These are phyloP conservation scores for Drosophila cardini DNA, from an alignment of 1,140 invertebrate species.

Conservation along the genomic window DNA sequence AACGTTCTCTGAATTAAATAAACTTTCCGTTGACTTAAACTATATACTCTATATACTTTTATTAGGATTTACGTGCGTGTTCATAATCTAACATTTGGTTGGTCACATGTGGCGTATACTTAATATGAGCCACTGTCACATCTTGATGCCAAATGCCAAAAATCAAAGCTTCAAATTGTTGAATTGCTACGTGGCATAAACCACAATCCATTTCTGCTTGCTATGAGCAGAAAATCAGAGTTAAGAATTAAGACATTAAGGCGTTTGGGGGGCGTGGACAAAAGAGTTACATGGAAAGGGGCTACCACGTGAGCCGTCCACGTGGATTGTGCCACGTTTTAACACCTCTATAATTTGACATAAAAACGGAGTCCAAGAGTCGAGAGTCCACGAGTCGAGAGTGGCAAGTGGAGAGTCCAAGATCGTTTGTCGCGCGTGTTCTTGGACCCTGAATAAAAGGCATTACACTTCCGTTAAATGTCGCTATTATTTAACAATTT, in stretches of 20 bases:
- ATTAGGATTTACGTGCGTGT: conserved; percentile 11
- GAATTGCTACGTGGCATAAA: conserved; percentile 36
- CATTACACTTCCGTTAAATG: conserved; percentile 78
- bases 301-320: background rate
- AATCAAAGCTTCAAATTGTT: conserved; percentile 51
- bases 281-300: background rate
- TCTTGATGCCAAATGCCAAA: conserved; percentile 41
- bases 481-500: conserved; percentile 82
- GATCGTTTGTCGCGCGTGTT: conserved; percentile 77
- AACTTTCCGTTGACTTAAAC: background rate
- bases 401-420: conserved; percentile 7
- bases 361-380: conserved; percentile 38
- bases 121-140: conserved; percentile 63
- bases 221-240: conserved; percentile 14
- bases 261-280: conserved; percentile 17
- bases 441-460: conserved; percentile 59
- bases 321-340: conserved; percentile 42
- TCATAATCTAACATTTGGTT: conserved; percentile 7
- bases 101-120: conserved; percentile 58
- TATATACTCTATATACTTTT: background rate
- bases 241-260: conserved; percentile 73
- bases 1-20: no score
- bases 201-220: conserved; percentile 11
- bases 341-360: conserved; percentile 72
- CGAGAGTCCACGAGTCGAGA: conserved; percentile 46